Conservation (phyloP, 2,113 vertebrate species). For the Albula glossodonta region DNA sequence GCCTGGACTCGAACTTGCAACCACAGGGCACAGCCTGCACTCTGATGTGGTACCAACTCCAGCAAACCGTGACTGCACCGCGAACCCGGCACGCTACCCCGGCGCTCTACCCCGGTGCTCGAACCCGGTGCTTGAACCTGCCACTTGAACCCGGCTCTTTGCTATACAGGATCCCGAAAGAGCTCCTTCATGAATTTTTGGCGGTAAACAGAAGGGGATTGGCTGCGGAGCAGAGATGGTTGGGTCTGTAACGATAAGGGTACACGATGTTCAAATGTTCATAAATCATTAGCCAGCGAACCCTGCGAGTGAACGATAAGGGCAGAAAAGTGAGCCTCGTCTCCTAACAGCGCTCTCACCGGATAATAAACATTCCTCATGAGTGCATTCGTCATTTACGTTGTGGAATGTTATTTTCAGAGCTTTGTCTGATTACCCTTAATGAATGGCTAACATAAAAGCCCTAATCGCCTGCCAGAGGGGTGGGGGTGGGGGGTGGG, state of each 20-base stretch:
- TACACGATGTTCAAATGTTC: neutral
- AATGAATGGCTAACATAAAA: slow-evolving; percentile 2
- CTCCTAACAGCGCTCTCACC: neutral
- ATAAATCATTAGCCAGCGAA: slow-evolving; percentile 15
- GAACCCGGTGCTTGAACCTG: too few species aligned
- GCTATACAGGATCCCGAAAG: neutral
- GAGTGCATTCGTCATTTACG: neutral
- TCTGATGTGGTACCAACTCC: too few species aligned
- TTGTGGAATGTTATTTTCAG: neutral
- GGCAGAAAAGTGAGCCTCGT: neutral
- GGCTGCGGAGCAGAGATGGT: neutral
- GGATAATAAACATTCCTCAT: neutral
- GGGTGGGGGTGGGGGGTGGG: too few species aligned
- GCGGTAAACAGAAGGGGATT: neutral
- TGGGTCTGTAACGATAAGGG: neutral
- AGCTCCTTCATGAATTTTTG: slow-evolving; percentile 4
- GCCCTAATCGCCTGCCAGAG: slow-evolving; percentile 12
- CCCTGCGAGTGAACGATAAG: slow-evolving; percentile 12
- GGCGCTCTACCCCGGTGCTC: too few species aligned
- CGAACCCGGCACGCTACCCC: too few species aligned
- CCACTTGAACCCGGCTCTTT: neutral
- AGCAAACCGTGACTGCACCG: too few species aligned
- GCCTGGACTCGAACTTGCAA: too few species aligned
- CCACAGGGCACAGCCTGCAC: too few species aligned
- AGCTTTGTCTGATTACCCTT: neutral